phyloP scores from a whole-genome alignment of 2,797 vertebrate genomes.

The Chromis chromis region DNA sequence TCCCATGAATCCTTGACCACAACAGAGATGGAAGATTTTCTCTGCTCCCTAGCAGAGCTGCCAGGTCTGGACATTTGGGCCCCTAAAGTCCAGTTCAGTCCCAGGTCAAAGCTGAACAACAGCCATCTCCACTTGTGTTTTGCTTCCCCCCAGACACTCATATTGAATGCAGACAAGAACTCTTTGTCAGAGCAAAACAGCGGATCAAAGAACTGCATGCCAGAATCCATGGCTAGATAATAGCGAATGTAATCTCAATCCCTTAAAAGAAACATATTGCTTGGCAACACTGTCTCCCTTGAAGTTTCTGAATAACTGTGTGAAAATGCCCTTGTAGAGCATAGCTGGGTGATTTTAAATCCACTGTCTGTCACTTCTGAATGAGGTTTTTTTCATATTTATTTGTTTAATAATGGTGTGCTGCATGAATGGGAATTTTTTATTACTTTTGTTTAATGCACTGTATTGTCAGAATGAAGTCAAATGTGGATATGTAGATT shows the following conservation, averaged over 20 bases:
- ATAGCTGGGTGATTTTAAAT: constrained; percentile 15
- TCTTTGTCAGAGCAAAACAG: constrained; percentile 48
- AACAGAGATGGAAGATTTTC: constrained; percentile 5
- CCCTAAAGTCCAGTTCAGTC: constrained; percentile 46
- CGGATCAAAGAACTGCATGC: constrained; percentile 39
- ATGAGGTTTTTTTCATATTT: background rate
- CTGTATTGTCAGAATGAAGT: background rate
- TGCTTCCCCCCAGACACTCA: background rate
- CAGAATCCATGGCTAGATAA: constrained; percentile 49
- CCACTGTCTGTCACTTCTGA: constrained; percentile 22
- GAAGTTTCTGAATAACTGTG: constrained; percentile 47
- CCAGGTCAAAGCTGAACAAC: constrained; percentile 45
- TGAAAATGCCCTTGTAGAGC: constrained; percentile 26
- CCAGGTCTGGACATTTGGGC: constrained; percentile 23
- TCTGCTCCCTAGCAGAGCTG: constrained; percentile 12
- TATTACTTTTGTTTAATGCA: background rate
- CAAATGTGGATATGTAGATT: background rate
- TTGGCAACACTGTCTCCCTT: constrained; percentile 43
- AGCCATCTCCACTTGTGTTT: constrained; percentile 1
- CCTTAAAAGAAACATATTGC: constrained; percentile 42
- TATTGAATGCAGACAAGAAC: constrained; percentile 22
- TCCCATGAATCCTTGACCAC: background rate
- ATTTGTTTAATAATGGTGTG: background rate
- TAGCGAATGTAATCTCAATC: constrained; percentile 32
- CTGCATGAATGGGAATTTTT: background rate